Percentiles rank a stretch among this genome's conserved stretches.
Evolutionary conservation across 2,113 vertebrate genomes (phyloP).

Genomic region (Aleadryas rufinucha): DNA sequence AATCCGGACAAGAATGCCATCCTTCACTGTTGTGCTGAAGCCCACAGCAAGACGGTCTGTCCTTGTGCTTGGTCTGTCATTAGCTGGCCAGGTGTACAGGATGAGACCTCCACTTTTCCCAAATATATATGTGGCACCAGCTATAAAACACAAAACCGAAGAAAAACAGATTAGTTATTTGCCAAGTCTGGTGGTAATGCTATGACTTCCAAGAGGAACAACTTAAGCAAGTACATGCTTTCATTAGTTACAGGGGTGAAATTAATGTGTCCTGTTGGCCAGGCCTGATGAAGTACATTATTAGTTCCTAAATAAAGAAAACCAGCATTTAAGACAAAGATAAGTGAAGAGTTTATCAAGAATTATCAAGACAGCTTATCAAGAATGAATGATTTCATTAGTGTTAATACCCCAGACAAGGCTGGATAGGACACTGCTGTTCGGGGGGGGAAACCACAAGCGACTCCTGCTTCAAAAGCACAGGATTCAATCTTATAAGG

Average conservation of each 20-base stretch:
- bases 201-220: background rate
- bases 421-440: background rate
- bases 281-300: background rate
- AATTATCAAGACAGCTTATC: background rate
- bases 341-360: background rate
- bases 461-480: background rate
- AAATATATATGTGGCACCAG: conserved; percentile 96
- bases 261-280: background rate
- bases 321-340: background rate
- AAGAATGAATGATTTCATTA: background rate
- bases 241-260: background rate
- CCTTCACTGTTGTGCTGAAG: conserved; percentile 86
- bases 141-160: conserved; percentile 66
- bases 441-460: background rate
- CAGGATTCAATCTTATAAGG: background rate
- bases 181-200: background rate
- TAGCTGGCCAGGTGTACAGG: conserved; percentile 94
- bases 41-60: conserved; percentile 91
- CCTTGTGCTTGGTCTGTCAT: conserved; percentile 93
- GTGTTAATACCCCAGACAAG: background rate
- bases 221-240: background rate
- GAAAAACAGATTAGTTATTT: background rate
- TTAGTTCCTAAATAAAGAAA: background rate
- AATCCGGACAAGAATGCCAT: conserved; percentile 93
- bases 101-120: conserved; percentile 96